Base-by-base conservation (phyloP, 2,113 vertebrate species). In the Excalfactoria chinensis region DNA sequence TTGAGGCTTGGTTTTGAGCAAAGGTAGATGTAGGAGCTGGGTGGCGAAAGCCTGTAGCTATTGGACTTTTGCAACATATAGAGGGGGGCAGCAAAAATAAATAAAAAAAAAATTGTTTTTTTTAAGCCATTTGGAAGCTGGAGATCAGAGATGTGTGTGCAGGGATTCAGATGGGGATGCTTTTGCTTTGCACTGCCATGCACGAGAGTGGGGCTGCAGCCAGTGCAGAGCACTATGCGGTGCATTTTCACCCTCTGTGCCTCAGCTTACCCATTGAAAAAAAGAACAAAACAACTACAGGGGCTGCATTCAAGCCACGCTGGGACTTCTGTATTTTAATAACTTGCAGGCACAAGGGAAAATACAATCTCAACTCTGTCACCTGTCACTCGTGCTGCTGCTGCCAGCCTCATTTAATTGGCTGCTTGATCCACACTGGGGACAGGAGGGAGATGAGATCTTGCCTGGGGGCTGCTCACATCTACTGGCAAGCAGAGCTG, bases 321-420 rank as follows among this genome's bases (percentile, higher is more conserved):
- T 2, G 1, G 73, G 28, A 8, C 22, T 58, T 40, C 73, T 6
- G 7, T 2, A 11, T 30, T 64, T 51, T 74, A 13, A 4, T 22
- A 37, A 26, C 9, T n/a, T 0, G 0, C 0, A 4, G 11, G 28
- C 4, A 0, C 0, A 9, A 84, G 68, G 73, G 69, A 58, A 67
- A 72, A 75, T 1, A 5, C 59, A 15, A 16, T 14, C 53, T n/a
- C 15, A 9, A 9, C 51, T 62, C 56, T 7, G 49, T 22, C 86
- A 51, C 73, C 71, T 35, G 0, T 44, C 5, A 63, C 35, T 40
- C 10, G 14, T 16, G 2, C 7, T 43, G n/a, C 48, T 44, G 77
- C 77, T 4, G 4, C 28, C 1, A 3, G 81, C 82, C 89, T 75
- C 62, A 22, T 67, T 71, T 86, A 62, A 84, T 83, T 44, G 2